These are phyloP conservation scores for Pristionchus entomophagus DNA, from an alignment of 2,888 invertebrate genomes.

Conservation along the genomic window DNA sequence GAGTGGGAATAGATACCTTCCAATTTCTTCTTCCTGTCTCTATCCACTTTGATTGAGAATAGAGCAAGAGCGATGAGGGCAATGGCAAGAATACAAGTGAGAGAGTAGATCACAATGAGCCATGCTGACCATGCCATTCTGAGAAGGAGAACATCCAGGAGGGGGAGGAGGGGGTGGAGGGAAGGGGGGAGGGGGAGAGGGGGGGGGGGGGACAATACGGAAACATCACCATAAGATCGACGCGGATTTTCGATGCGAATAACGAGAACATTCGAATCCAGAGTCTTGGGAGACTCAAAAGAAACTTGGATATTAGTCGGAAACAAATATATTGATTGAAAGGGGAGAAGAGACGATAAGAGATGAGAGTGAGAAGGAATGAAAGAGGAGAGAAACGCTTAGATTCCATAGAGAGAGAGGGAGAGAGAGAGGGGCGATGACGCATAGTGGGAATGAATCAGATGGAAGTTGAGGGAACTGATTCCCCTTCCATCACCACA, in stretches of 20 bases:
- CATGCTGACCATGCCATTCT: constrained; percentile 40
- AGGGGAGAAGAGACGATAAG: not conserved
- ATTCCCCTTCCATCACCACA: not conserved
- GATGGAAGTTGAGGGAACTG: not conserved
- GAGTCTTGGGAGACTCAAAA: not conserved
- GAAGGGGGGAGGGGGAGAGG: too few relatives aligned
- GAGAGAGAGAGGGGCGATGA: too few relatives aligned
- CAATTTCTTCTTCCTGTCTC: constrained; percentile 31
- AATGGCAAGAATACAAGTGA: constrained; percentile 34
- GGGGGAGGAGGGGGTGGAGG: not conserved
- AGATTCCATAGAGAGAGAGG: constrained; percentile 17
- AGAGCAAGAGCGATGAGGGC: constrained; percentile 23
- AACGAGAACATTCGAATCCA: too few relatives aligned
- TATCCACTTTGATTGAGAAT: constrained; percentile 44
- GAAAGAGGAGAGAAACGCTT: constrained; percentile 21
- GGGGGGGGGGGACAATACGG: too few relatives aligned
- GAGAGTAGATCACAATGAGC: constrained; percentile 38
- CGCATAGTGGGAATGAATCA: constrained; percentile 33
- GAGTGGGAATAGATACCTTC: not conserved
- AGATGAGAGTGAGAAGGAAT: not conserved
- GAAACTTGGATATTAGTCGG: not conserved
- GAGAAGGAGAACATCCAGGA: not conserved
- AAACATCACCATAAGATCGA: too few relatives aligned
- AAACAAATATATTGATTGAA: not conserved
- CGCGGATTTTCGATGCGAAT: not conserved